phyloP scores from a whole-genome alignment of 2,797 vertebrate genomes.

The Podargus strigoides region DNA sequence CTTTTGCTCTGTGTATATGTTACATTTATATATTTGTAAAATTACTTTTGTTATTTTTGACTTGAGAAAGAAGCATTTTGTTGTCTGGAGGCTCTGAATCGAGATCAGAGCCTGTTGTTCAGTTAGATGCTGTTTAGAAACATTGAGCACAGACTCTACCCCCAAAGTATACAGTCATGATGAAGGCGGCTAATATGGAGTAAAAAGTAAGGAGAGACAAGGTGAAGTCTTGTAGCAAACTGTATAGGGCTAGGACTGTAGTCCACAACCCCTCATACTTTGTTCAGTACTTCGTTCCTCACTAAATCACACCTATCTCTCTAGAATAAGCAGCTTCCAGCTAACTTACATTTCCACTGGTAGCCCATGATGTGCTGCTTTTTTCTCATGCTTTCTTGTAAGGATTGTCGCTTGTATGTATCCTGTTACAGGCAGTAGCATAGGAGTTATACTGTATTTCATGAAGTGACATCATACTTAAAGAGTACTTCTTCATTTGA shows the following conservation, averaged over 20 bases:
- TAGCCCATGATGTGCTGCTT: neutral
- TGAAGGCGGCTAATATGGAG: neutral
- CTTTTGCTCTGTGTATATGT: neutral
- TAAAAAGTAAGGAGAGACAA: neutral
- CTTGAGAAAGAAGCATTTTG: neutral
- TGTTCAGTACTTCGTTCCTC: neutral
- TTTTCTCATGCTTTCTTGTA: neutral
- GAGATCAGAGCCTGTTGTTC: neutral
- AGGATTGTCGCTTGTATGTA: neutral
- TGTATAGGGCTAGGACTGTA: neutral
- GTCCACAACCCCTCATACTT: neutral
- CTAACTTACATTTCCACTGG: neutral
- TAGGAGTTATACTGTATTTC: neutral
- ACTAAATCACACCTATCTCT: neutral
- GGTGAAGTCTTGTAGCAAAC: neutral
- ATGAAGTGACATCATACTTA: neutral
- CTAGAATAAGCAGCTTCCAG: neutral
- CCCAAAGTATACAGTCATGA: neutral
- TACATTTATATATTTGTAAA: neutral
- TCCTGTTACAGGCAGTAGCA: neutral
- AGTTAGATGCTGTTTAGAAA: neutral
- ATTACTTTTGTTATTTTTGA: neutral
- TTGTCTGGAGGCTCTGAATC: neutral
- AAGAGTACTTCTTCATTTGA: neutral
- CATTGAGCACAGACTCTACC: neutral